These are phyloP conservation scores for Calliopsis andreniformis DNA, from an alignment of 1,140 invertebrate species.

Conservation along the genomic window DNA sequence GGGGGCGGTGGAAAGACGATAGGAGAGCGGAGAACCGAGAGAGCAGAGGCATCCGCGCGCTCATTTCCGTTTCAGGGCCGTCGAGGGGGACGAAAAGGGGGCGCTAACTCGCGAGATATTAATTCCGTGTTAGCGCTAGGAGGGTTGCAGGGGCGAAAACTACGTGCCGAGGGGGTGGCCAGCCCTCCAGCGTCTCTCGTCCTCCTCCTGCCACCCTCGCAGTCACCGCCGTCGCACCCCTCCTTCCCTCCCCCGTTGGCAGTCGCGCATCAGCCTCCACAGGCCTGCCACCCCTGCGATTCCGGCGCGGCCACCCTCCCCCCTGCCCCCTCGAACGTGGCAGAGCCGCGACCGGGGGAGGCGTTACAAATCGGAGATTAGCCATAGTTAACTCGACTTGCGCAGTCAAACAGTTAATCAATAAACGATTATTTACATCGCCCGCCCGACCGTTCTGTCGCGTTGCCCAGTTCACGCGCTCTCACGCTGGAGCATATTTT, in stretches of 20 bases:
- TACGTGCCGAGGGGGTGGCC: slow-evolving; percentile 74
- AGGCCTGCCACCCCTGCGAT: slow-evolving; percentile 43
- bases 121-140: slow-evolving; percentile 81
- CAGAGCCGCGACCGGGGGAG: slow-evolving; percentile 52
- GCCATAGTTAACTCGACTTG: slow-evolving; percentile 82
- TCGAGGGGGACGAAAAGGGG: slow-evolving; percentile 67
- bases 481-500: slow-evolving; percentile 31
- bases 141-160: slow-evolving; percentile 78
- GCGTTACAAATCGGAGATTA: slow-evolving; percentile 82
- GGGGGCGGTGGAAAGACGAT: slow-evolving; percentile 58
- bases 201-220: slow-evolving; percentile 12
- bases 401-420: slow-evolving; percentile 82
- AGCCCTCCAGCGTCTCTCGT: slow-evolving; percentile 45
- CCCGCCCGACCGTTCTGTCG: slow-evolving; percentile 49
- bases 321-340: background rate
- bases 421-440: slow-evolving; percentile 81
- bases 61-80: slow-evolving; percentile 79
- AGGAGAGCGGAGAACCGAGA: slow-evolving; percentile 66
- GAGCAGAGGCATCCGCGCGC: slow-evolving; percentile 80
- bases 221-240: slow-evolving; percentile 15
- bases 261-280: slow-evolving; percentile 35
- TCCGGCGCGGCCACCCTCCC: slow-evolving; percentile 47
- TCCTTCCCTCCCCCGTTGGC: background rate
- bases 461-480: slow-evolving; percentile 26
- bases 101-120: slow-evolving; percentile 82